phyloP scores from a whole-genome alignment of 1,140 invertebrate species.

The Hetaerina americana region DNA sequence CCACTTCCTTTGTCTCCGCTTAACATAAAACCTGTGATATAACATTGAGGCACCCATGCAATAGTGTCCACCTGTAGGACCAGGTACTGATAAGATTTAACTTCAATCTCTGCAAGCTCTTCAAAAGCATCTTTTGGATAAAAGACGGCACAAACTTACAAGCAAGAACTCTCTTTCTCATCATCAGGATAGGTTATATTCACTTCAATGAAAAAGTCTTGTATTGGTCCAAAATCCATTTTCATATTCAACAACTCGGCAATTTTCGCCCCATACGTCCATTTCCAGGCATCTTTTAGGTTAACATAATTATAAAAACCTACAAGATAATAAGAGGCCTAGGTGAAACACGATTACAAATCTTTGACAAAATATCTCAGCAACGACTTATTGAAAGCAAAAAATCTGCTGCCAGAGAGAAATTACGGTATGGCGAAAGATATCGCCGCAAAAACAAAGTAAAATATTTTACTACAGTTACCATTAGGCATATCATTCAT shows the following conservation, averaged over 20 bases:
- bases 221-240: constrained; percentile 29
- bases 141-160: constrained; percentile 40
- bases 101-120: too few species aligned
- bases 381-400: constrained; percentile 9
- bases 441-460: too few species aligned
- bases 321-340: too few species aligned
- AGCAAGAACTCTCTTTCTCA: constrained; percentile 35
- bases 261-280: constrained; percentile 33
- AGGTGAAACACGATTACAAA: too few species aligned
- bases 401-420: constrained; percentile 17
- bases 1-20: too few species aligned
- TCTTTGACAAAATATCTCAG: constrained; percentile 6
- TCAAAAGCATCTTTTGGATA: too few species aligned
- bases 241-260: constrained; percentile 28
- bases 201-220: constrained; percentile 39
- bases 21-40: constrained; percentile 11
- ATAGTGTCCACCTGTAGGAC: too few species aligned
- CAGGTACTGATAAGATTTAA: too few species aligned
- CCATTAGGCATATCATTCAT: constrained; percentile 9
- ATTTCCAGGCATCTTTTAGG: constrained; percentile 54
- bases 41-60: too few species aligned
- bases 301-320: constrained; percentile 25
- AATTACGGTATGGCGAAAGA: too few species aligned
- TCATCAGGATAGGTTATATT: constrained; percentile 34
- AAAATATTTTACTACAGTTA: too few species aligned